Evolutionary conservation across 2,888 invertebrate genomes (phyloP).

Genomic region (Zootermopsis nevadensis): DNA sequence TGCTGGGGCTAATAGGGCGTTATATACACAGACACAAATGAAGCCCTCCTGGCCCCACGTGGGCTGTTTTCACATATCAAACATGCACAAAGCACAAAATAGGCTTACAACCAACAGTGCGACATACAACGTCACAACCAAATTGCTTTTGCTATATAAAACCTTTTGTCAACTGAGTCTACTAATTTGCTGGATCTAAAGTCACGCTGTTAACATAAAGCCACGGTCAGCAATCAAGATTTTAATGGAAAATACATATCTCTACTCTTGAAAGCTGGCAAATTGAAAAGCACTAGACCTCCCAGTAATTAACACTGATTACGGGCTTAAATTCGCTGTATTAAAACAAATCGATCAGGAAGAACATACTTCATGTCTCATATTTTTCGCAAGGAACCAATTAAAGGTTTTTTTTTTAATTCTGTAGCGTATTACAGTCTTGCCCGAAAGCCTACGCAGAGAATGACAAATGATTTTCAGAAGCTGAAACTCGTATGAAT

Average conservation of each 20-base stretch:
- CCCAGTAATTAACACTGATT: too few species aligned
- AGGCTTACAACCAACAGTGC: background rate
- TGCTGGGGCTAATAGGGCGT: background rate
- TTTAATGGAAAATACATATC: background rate
- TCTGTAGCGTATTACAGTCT: too few species aligned
- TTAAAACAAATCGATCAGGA: too few species aligned
- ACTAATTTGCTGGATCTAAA: background rate
- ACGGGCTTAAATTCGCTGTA: too few species aligned
- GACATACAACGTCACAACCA: background rate
- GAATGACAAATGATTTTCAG: too few species aligned
- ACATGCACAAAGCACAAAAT: conserved; percentile 16
- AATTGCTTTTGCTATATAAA: conserved; percentile 6
- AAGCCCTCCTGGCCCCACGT: background rate
- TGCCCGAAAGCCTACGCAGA: too few species aligned
- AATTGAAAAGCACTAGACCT: background rate
- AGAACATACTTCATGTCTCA: too few species aligned
- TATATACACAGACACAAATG: background rate
- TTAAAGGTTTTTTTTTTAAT: too few species aligned
- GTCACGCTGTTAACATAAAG: background rate
- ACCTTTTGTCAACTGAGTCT: background rate
- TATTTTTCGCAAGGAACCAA: too few species aligned
- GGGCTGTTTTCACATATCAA: conserved; percentile 2
- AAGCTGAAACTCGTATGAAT: too few species aligned
- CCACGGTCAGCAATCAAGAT: background rate
- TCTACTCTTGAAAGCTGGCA: background rate